Evolutionary conservation across 1,140 invertebrate species (phyloP).

Genomic region (Calliphora vicina): DNA sequence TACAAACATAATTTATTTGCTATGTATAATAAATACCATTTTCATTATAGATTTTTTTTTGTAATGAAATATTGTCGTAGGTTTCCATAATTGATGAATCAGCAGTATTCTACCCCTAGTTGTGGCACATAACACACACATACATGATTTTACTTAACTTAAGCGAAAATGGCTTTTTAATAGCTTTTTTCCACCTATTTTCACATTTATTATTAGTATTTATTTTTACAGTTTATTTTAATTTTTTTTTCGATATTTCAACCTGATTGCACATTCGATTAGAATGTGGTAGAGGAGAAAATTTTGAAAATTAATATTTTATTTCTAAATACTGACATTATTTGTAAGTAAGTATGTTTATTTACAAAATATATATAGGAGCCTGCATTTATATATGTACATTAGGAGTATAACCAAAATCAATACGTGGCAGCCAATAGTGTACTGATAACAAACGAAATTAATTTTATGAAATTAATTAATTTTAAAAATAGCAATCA

Average conservation of each 20-base stretch:
- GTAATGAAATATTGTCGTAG: not conserved
- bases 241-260: not conserved
- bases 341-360: not conserved
- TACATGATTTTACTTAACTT: not conserved
- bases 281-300: slow-evolving; percentile 1
- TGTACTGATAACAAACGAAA: too few relatives aligned
- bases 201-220: not conserved
- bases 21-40: not conserved
- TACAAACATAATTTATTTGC: too few relatives aligned
- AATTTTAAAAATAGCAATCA: too few relatives aligned
- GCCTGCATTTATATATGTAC: too few relatives aligned
- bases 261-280: slow-evolving; percentile 28
- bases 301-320: slow-evolving; percentile 32
- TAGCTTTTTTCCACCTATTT: slow-evolving; percentile 13
- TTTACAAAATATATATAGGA: not conserved
- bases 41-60: not conserved
- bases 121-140: not conserved
- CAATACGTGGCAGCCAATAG: too few relatives aligned
- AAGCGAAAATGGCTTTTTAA: not conserved
- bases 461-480: too few relatives aligned
- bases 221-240: not conserved
- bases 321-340: not conserved
- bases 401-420: too few relatives aligned
- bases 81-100: not conserved
- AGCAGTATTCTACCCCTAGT: too few relatives aligned